Percentiles rank a stretch among this genome's conserved stretches.
Conservation (phyloP, 2,888 invertebrate genomes). For the Tetanocera ferruginea region DNA sequence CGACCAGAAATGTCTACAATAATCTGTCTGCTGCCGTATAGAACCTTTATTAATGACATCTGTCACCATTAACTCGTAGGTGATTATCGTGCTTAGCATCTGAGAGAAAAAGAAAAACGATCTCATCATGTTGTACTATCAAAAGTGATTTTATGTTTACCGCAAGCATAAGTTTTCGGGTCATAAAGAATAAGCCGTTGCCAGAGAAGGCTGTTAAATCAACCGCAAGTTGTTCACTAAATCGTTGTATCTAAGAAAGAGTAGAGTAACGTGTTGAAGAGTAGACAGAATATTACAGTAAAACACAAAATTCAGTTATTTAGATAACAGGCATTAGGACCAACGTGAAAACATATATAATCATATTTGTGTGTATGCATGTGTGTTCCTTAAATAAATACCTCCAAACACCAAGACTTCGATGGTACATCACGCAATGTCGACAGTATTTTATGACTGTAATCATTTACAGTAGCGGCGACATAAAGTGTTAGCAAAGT, state of each 20-base stretch:
- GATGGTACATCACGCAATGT: conserved; percentile 70
- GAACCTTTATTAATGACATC: conserved; percentile 66
- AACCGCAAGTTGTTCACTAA: conserved; percentile 62
- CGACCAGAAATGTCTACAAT: conserved; percentile 53
- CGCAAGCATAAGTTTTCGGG: conserved; percentile 62
- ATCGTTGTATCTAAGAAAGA: conserved; percentile 60
- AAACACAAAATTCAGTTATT: not conserved
- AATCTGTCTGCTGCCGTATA: conserved; percentile 57
- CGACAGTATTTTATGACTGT: conserved; percentile 70
- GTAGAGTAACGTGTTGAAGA: not conserved
- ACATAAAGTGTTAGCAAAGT: conserved; percentile 72
- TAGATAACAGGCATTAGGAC: too few species aligned
- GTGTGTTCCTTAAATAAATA: conserved; percentile 45
- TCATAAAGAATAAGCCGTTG: conserved; percentile 64
- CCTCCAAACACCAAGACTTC: conserved; percentile 70
- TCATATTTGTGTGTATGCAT: not conserved
- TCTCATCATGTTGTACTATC: not conserved
- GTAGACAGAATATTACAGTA: not conserved
- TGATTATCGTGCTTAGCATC: conserved; percentile 76
- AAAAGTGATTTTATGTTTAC: conserved; percentile 51
- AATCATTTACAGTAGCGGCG: conserved; percentile 72
- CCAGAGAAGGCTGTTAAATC: conserved; percentile 64
- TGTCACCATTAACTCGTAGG: conserved; percentile 77
- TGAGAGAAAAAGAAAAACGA: conserved; percentile 57
- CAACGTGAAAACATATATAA: too few species aligned